phyloP scores from a whole-genome alignment of 2,797 vertebrate genomes.

The Bucorvus abyssinicus region DNA sequence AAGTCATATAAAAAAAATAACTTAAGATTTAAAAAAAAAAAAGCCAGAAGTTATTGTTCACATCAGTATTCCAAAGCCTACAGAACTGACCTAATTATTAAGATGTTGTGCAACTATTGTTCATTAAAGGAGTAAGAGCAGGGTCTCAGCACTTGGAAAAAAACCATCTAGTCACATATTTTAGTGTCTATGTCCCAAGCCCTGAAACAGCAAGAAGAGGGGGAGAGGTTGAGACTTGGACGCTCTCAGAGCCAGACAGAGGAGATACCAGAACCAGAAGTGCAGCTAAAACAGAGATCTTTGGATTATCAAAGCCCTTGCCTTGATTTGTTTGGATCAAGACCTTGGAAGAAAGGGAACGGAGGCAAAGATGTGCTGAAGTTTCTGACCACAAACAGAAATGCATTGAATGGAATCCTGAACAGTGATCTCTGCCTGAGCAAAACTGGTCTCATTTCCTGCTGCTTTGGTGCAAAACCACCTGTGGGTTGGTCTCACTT shows the following conservation, averaged over 20 bases:
- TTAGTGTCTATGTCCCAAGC: neutral
- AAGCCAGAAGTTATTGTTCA: neutral
- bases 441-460: neutral
- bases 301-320: neutral
- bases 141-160: neutral
- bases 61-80: neutral
- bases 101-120: neutral
- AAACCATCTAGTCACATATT: neutral
- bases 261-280: neutral
- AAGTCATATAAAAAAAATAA: neutral
- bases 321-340: neutral
- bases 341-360: neutral
- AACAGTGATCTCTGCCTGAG: neutral
- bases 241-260: neutral
- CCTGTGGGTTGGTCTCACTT: no score
- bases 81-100: neutral
- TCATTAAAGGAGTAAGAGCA: neutral
- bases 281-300: neutral
- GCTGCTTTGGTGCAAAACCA: neutral
- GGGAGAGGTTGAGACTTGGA: neutral
- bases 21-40: no score
- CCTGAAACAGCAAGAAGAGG: neutral
- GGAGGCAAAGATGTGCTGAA: neutral
- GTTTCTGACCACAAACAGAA: neutral
- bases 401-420: neutral